Percentiles rank a stretch among this genome's conserved stretches.
Conservation (phyloP, 2,797 vertebrate species). For the Trichosurus vulpecula region DNA sequence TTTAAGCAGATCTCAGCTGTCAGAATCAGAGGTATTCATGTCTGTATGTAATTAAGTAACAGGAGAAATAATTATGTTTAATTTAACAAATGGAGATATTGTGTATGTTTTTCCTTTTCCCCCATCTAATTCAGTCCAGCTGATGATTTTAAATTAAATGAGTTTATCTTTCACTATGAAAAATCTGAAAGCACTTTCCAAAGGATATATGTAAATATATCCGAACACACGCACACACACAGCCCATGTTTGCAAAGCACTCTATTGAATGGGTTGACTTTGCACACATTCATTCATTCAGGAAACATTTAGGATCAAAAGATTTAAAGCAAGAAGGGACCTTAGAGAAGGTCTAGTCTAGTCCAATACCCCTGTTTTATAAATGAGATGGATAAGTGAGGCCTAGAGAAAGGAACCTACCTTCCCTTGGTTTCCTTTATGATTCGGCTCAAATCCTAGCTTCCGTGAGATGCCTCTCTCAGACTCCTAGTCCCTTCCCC, state of each 20-base stretch:
- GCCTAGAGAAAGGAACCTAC: neutral
- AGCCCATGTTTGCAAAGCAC: constrained; percentile 7
- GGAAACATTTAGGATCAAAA: neutral
- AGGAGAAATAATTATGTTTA: constrained; percentile 72
- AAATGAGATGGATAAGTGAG: neutral
- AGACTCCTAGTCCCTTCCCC: neutral
- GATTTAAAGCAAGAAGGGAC: neutral
- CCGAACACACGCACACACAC: constrained; percentile 1
- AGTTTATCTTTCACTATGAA: constrained; percentile 68
- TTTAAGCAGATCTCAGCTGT: constrained; percentile 63
- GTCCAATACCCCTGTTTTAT: neutral
- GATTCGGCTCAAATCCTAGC: too few relatives aligned
- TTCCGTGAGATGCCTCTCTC: neutral
- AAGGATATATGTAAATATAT: constrained; percentile 40
- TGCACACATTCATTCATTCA: rapidly evolving
- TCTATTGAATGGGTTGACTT: neutral
- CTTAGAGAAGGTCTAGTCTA: neutral
- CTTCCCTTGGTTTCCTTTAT: too few relatives aligned
- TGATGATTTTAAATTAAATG: constrained; percentile 68
- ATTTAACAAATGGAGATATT: constrained; percentile 65
- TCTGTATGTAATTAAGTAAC: constrained; percentile 74
- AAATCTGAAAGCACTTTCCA: constrained; percentile 61
- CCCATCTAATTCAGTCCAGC: constrained; percentile 68
- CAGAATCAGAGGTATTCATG: constrained; percentile 61
- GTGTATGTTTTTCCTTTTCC: constrained; percentile 62